phyloP scores from a whole-genome alignment of 2,113 vertebrate genomes.

The Neodontobutis hainanensis region DNA sequence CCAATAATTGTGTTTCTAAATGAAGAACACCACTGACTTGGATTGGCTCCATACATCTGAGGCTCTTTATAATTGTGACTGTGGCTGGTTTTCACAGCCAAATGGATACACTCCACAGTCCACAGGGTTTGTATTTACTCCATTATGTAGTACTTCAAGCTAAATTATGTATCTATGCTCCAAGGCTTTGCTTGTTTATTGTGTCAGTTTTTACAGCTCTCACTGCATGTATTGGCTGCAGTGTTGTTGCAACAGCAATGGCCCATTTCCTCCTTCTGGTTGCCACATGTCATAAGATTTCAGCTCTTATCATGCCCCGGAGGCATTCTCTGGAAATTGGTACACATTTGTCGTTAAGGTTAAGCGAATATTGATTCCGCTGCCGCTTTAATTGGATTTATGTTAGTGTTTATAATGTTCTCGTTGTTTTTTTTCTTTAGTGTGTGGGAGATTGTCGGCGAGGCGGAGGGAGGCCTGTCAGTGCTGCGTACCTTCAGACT shows the following conservation, averaged over 20 bases:
- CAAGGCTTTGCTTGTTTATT: slow-evolving; percentile 51
- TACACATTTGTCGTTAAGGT: neutral
- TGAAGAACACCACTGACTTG: neutral
- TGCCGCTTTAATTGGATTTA: slow-evolving; percentile 7
- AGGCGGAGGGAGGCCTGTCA: slow-evolving; percentile 88
- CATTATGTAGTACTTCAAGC: slow-evolving; percentile 59
- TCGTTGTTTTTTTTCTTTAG: slow-evolving; percentile 67
- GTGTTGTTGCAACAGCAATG: slow-evolving; percentile 33
- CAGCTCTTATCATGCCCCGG: neutral
- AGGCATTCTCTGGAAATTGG: neutral
- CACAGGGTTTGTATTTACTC: slow-evolving; percentile 38
- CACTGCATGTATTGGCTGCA: slow-evolving; percentile 19
- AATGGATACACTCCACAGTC: slow-evolving; percentile 22
- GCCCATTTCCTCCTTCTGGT: slow-evolving; percentile 16
- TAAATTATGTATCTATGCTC: slow-evolving; percentile 62
- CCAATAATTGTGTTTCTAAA: neutral
- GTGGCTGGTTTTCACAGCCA: slow-evolving; percentile 27
- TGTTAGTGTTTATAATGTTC: slow-evolving; percentile 6
- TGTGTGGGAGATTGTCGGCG: slow-evolving; percentile 94
- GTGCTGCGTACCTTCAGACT: slow-evolving; percentile 90
- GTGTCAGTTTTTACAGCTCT: slow-evolving; percentile 24
- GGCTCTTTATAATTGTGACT: slow-evolving; percentile 5
- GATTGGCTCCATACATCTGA: neutral
- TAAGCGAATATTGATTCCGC: slow-evolving; percentile 1
- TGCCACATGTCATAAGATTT: slow-evolving; percentile 7